Evolutionary conservation across 2,797 vertebrate species (phyloP).

Genomic region (Chaenodraco wilsoni): DNA sequence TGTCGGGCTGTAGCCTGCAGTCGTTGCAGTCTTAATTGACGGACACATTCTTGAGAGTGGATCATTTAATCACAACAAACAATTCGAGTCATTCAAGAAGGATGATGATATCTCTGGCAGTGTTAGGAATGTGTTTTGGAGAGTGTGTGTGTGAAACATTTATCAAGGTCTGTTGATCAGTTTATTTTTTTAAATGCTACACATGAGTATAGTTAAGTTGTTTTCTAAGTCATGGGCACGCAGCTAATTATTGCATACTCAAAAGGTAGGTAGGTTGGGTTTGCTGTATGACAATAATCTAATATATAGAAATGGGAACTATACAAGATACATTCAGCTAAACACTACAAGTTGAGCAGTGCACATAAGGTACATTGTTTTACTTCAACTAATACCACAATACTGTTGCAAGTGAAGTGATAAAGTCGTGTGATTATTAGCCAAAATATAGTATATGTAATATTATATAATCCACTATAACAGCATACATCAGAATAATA

Average conservation of each 20-base stretch:
- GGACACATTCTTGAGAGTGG: conserved; percentile 60
- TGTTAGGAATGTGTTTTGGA: conserved; percentile 34
- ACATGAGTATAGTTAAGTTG: not conserved
- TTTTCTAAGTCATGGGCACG: not conserved
- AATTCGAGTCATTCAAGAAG: conserved; percentile 48
- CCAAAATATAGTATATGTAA: no score
- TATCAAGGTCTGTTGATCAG: not conserved
- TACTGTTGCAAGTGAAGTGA: not conserved
- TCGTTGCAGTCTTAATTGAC: conserved; percentile 64
- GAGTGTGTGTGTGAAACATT: conserved; percentile 16
- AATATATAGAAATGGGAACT: not conserved
- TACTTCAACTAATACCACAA: not conserved
- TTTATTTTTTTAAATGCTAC: not conserved
- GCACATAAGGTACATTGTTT: not conserved
- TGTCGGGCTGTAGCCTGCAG: conserved; percentile 61
- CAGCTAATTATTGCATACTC: not conserved
- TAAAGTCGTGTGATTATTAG: not conserved
- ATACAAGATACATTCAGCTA: not conserved
- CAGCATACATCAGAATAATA: not conserved
- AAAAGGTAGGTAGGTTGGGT: not conserved
- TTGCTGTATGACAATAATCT: not conserved
- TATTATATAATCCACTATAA: not conserved
- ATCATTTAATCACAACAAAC: conserved; percentile 73
- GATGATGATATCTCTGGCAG: conserved; percentile 39
- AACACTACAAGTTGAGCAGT: conserved; percentile 3